Percentiles rank a stretch among this genome's conserved stretches.
Evolutionary conservation across 2,113 vertebrate species (phyloP).

Genomic region (Scolopax mira): DNA sequence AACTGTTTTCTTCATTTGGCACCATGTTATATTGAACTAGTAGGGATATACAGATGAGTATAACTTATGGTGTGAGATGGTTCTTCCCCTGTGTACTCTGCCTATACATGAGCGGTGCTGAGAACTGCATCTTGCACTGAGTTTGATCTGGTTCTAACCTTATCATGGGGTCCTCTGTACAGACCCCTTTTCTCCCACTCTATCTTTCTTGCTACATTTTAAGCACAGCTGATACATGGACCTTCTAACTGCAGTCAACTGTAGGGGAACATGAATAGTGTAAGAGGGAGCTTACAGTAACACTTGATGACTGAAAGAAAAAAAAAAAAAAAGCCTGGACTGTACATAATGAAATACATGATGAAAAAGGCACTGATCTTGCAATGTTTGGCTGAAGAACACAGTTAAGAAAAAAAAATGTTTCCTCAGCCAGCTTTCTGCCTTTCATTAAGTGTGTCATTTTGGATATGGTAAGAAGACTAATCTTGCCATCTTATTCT

Average conservation of each 20-base stretch:
- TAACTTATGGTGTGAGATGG: neutral
- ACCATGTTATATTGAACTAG: neutral
- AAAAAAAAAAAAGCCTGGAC: neutral
- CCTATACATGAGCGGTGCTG: accelerated
- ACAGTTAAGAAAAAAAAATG: too few species aligned
- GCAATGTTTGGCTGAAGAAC: neutral
- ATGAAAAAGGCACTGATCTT: neutral
- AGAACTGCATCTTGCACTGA: neutral
- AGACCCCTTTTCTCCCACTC: neutral
- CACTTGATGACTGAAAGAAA: neutral
- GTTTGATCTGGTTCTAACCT: neutral
- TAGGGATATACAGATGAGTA: neutral
- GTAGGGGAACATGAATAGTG: neutral
- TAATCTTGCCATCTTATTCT: neutral
- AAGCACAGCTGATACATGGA: neutral
- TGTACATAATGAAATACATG: neutral
- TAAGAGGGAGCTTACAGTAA: neutral
- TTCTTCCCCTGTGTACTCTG: neutral
- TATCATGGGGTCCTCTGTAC: neutral
- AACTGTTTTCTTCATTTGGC: neutral
- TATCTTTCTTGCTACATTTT: neutral
- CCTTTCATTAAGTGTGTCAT: neutral
- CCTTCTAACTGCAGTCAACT: neutral
- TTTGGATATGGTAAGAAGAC: neutral
- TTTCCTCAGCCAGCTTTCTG: constrained; percentile 2